Evolutionary conservation across 1,140 invertebrate species (phyloP).

Genomic region (Lepidostoma basale): DNA sequence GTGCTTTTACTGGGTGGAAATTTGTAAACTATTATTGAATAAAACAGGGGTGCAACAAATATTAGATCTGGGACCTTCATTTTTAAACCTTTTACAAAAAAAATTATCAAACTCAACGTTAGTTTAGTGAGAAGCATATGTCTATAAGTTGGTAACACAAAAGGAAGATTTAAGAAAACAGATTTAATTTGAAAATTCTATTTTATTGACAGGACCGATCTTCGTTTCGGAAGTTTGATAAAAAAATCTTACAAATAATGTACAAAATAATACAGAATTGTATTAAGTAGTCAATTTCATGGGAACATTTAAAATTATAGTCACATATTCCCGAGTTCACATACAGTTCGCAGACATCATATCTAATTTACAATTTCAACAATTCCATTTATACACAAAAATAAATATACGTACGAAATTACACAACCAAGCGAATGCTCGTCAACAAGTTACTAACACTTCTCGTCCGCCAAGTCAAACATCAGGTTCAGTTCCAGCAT

Average conservation of each 20-base stretch:
- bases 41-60: no score
- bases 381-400: slow-evolving; percentile 53
- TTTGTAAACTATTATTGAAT: no score
- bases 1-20: no score
- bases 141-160: no score
- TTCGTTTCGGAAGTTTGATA: slow-evolving; percentile 51
- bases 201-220: slow-evolving; percentile 49
- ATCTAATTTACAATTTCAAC: slow-evolving; percentile 36
- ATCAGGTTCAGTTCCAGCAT: slow-evolving; percentile 56
- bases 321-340: slow-evolving; percentile 12
- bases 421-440: slow-evolving; percentile 36
- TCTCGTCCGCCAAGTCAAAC: slow-evolving; percentile 58
- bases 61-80: no score
- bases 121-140: no score
- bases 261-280: slow-evolving; percentile 60
- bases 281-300: slow-evolving; percentile 34
- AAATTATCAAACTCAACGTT: no score
- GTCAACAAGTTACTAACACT: slow-evolving; percentile 51
- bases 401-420: slow-evolving; percentile 58
- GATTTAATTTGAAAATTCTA: slow-evolving; percentile 46
- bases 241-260: slow-evolving; percentile 62
- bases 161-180: background rate
- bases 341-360: no score
- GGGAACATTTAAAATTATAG: slow-evolving; percentile 22
- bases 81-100: no score